phyloP scores from a whole-genome alignment of 2,113 vertebrate species.

The Mixornis gularis region DNA sequence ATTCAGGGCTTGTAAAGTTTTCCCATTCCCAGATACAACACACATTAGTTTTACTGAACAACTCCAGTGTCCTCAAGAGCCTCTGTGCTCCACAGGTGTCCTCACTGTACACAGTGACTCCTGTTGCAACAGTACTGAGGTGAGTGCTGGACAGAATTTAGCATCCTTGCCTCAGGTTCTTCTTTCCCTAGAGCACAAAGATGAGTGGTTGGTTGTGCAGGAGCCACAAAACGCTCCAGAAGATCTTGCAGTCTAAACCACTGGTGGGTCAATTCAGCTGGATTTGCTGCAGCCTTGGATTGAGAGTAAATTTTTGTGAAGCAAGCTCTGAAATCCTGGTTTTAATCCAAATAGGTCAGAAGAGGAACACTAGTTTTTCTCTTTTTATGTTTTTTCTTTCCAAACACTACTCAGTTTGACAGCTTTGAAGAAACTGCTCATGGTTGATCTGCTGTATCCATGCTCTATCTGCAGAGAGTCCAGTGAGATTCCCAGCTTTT shows the following conservation, averaged over 20 bases:
- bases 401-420: neutral
- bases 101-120: rapidly evolving
- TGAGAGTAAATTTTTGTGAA: neutral
- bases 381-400: neutral
- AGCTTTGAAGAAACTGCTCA: neutral
- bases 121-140: neutral
- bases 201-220: neutral
- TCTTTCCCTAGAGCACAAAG: neutral
- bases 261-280: neutral
- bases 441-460: neutral
- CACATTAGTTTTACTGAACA: neutral
- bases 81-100: neutral
- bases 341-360: neutral
- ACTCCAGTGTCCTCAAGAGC: neutral
- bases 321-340: neutral
- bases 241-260: neutral
- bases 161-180: neutral
- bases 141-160: neutral
- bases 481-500: neutral
- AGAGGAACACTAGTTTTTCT: neutral
- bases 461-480: neutral
- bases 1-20: neutral
- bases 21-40: neutral
- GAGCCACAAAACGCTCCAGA: neutral
- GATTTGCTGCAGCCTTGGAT: neutral